These are phyloP conservation scores for Gracilinanus agilis DNA, from an alignment of 2,113 vertebrate species.

Conservation along the genomic window DNA sequence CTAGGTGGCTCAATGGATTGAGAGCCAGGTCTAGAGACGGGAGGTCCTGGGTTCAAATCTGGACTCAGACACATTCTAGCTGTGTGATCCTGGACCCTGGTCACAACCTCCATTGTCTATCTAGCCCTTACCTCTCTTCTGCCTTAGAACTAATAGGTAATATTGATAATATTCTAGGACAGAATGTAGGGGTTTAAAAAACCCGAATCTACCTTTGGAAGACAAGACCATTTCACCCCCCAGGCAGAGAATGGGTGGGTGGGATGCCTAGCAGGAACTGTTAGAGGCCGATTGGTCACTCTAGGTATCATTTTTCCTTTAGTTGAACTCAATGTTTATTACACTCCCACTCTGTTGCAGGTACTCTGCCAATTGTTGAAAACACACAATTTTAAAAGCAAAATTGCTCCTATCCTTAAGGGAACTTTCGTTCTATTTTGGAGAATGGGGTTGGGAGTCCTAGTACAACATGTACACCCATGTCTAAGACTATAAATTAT, in stretches of 20 bases:
- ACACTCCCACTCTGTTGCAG: neutral
- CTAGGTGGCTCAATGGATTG: no score
- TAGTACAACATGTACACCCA: neutral
- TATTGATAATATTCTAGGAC: no score
- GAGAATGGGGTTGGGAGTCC: neutral
- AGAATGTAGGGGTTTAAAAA: slow-evolving; percentile 19
- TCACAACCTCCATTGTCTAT: no score
- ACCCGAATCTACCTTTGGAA: slow-evolving; percentile 29
- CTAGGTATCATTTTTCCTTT: slow-evolving; percentile 30
- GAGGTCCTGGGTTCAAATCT: no score
- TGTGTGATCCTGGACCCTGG: no score
- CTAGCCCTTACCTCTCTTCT: no score
- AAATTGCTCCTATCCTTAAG: neutral
- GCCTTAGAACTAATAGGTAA: no score
- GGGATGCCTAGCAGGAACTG: neutral
- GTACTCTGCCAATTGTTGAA: neutral
- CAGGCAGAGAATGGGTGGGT: slow-evolving; percentile 13
- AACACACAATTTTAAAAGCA: neutral
- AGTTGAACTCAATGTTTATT: neutral
- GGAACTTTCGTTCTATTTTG: neutral
- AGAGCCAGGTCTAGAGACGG: no score
- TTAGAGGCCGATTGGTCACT: slow-evolving; percentile 15
- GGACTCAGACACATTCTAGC: no score
- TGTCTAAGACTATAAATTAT: neutral
- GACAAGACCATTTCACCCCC: slow-evolving; percentile 52